Conservation (phyloP, 2,113 vertebrate genomes). For the Esox niger region DNA sequence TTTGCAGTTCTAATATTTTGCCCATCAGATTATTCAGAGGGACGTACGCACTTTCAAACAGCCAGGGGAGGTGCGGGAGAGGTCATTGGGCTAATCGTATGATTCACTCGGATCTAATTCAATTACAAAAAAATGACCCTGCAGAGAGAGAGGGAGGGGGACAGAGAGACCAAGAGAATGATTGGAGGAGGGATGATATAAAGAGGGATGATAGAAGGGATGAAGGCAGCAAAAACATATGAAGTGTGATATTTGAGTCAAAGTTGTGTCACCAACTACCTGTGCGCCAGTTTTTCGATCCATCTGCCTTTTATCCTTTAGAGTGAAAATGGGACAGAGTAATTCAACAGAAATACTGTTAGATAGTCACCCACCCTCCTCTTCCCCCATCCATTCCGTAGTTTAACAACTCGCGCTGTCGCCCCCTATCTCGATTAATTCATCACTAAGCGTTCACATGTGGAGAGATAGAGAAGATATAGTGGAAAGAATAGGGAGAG, state of each 20-base stretch:
- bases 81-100: conserved; percentile 47
- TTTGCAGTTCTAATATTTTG: not conserved
- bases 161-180: conserved; percentile 16
- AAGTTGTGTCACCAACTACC: no score
- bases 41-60: conserved; percentile 7
- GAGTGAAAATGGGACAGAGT: not conserved
- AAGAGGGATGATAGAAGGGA: not conserved
- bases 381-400: no score
- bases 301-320: no score
- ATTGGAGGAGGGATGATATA: conserved; percentile 1
- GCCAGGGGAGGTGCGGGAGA: conserved; percentile 1
- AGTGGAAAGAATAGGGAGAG: not conserved
- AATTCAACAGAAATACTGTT: not conserved
- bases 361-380: not conserved
- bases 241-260: no score
- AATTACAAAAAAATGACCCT: conserved; percentile 34
- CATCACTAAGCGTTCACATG: no score
- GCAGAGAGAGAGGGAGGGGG: conserved; percentile 13
- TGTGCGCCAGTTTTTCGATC: no score
- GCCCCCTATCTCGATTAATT: no score
- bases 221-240: no score
- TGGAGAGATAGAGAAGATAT: not conserved
- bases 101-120: conserved; percentile 62
- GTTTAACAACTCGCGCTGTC: no score
- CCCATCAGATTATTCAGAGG: not conserved